Evolutionary conservation across 2,113 vertebrate species (phyloP).

Genomic region (Ifrita kowaldi): DNA sequence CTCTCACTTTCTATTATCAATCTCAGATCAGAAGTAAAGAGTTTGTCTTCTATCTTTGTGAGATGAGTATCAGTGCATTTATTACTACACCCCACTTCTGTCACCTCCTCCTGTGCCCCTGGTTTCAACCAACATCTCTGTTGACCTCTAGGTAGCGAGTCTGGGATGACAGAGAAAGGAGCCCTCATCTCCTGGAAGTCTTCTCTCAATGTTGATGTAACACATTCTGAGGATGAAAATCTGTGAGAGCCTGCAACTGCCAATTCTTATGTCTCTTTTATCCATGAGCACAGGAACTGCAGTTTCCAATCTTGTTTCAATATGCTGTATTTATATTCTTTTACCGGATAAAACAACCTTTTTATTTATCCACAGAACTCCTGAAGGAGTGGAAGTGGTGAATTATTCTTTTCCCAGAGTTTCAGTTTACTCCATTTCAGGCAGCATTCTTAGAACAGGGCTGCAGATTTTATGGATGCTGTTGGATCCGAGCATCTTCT

Average conservation of each 20-base stretch:
- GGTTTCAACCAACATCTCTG: not conserved
- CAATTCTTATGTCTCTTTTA: not conserved
- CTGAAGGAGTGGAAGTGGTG: not conserved
- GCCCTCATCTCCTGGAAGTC: not conserved
- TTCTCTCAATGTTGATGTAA: not conserved
- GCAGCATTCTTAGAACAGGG: not conserved
- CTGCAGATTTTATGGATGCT: not conserved
- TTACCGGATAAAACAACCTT: not conserved
- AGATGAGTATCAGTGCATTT: not conserved
- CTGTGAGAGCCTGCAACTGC: not conserved
- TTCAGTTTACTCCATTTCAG: not conserved
- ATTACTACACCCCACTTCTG: not conserved
- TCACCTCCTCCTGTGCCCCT: not conserved
- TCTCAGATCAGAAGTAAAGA: slow-evolving; percentile 5
- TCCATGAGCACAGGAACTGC: not conserved
- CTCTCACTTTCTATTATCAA: not conserved
- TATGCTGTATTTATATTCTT: not conserved
- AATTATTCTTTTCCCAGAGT: not conserved
- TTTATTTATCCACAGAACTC: not conserved
- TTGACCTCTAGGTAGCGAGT: not conserved
- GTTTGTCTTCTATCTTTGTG: not conserved
- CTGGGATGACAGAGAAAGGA: not conserved
- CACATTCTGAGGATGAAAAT: not conserved
- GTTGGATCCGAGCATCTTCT: not conserved
- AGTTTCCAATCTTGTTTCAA: not conserved